Percentiles rank a stretch among this genome's conserved stretches.
Conservation (phyloP, 2,113 vertebrate species). For the Tonatia bakeri region DNA sequence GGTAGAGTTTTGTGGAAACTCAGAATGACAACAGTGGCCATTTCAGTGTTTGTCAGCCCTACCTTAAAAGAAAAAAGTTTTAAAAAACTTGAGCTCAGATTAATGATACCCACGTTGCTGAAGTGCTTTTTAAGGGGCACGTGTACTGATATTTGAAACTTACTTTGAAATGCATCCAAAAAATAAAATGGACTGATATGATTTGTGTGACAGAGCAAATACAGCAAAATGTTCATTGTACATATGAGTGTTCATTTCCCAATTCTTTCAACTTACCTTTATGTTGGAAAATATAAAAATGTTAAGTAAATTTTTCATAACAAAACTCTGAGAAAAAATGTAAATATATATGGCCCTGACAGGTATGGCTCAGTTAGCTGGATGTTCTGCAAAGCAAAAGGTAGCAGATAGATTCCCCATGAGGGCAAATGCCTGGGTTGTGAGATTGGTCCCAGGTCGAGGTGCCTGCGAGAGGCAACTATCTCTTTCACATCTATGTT, state of each 20-base stretch:
- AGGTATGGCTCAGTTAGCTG: no score
- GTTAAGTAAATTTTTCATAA: background rate
- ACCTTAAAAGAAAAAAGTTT: background rate
- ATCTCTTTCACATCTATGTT: no score
- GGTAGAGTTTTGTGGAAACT: background rate
- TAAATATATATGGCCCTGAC: no score
- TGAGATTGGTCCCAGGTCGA: no score
- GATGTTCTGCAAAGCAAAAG: no score
- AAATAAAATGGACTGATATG: background rate
- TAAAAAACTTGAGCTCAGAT: background rate
- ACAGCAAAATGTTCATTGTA: background rate
- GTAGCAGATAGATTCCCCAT: no score
- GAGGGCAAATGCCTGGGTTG: no score
- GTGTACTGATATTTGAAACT: background rate
- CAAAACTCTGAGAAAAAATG: background rate
- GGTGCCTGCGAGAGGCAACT: no score
- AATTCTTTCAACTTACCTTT: slow-evolving; percentile 14
- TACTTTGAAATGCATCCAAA: background rate
- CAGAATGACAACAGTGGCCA: background rate
- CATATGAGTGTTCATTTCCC: background rate
- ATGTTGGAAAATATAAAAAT: background rate
- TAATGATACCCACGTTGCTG: background rate
- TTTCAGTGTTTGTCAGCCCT: background rate
- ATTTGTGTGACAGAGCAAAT: background rate
- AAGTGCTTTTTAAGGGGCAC: background rate